Percentiles rank a stretch among this genome's conserved stretches.
Evolutionary conservation across 2,113 vertebrate species (phyloP).

Genomic region (Felis catus): DNA sequence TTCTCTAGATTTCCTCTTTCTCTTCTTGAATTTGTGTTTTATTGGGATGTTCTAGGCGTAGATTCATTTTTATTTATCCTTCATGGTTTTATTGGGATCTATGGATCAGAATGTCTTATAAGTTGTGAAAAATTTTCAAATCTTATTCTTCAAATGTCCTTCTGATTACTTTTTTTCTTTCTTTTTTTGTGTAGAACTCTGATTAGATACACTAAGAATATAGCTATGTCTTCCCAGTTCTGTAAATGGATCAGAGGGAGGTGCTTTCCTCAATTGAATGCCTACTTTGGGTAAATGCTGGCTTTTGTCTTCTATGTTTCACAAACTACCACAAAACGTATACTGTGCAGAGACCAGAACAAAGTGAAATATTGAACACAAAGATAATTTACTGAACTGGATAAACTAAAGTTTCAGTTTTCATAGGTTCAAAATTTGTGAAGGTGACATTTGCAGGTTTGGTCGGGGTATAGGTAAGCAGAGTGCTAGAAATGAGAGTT

Average conservation of each 20-base stretch:
- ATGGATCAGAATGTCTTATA: not conserved
- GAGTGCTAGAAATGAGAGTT: not conserved
- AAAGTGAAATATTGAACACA: not conserved
- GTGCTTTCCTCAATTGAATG: not conserved
- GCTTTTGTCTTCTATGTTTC: not conserved
- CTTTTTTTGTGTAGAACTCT: not conserved
- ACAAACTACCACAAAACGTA: not conserved
- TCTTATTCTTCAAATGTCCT: not conserved
- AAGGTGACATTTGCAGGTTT: not conserved
- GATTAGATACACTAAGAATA: not conserved
- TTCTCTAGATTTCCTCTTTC: too few species aligned
- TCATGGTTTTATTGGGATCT: not conserved
- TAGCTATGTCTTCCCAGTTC: not conserved
- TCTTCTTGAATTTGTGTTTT: not conserved
- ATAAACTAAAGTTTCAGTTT: not conserved
- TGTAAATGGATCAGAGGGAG: not conserved
- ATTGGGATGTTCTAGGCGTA: not conserved
- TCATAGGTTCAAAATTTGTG: not conserved
- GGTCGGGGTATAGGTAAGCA: not conserved
- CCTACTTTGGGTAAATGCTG: not conserved
- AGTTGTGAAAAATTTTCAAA: not conserved
- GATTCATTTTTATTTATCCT: not conserved
- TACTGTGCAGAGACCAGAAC: not conserved
- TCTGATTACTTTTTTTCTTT: not conserved
- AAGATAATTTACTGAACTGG: not conserved